Base-by-base conservation (phyloP, 2,113 vertebrate species). In the Tympanuchus pallidicinctus region DNA sequence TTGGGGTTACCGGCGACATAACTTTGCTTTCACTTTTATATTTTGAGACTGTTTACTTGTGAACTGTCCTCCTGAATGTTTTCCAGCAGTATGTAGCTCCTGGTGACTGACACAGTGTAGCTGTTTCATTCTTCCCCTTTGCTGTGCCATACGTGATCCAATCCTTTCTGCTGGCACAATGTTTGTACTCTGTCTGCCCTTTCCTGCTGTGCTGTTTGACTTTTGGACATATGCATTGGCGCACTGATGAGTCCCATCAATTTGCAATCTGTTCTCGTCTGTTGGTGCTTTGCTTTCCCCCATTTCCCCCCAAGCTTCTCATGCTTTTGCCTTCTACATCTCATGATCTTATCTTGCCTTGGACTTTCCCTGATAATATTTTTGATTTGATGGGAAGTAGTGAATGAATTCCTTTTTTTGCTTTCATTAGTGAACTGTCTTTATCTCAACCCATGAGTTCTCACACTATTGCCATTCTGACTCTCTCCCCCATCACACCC, bases 81-180 rank as follows among this genome's bases (percentile, higher is more conserved):
- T 74, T 50, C 32, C 61, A 40, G 61, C 69, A 47, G 78, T 60
- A 60, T 52, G 65, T 59, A 57, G 47, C 19, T 72, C 0, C 1
- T 25, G 56, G 6, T 25, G 40, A 36, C 47, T 81, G 76, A 42
- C 24, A 18, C 13, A 27, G 20, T 0, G 0, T 16, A 42, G 70
- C 56, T 43, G 71, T 64, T 86, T 25, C 0, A 1, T 50, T 61
- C 63, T 70, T 17, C 30, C 38, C 20, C 27, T 0, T 19, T 43
- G 20, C 61, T 43, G 34, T 77, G 70, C 70, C 11, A 1, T 16
- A 4, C 57, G 32, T 32, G n/a, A 21, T 34, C 32, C 38, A 2
- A 61, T 74, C 60, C 70, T 38, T 40, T 3, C 43, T 0, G 0
- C 0, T 40, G 64, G 54, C 12, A 25, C 4, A 0, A 54, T 64